Base-by-base conservation (phyloP, 2,888 invertebrate genomes). In the Ormyrus pomaceus region DNA sequence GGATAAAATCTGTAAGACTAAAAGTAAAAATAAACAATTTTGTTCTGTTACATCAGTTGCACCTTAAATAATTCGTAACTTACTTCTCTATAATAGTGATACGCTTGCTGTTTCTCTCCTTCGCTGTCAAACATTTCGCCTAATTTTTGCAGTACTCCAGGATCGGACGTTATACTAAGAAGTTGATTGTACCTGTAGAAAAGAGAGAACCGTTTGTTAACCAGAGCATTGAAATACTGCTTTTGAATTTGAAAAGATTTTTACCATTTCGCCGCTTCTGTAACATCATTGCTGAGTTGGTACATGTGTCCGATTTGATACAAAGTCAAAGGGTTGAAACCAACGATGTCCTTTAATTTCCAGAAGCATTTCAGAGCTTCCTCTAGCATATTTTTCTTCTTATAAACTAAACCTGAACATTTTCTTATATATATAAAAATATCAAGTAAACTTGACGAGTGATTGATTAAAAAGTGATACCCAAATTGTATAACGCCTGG, bases 51-150 rank as follows among this genome's bases (percentile, higher is more conserved):
- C 19, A 19, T 2, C 1, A 19, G 19, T 19, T 19, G 1, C 19
- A 19, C 19, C 2, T 19, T 19, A 19, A 19, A 19, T 19, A 19
- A 19, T 19, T 19, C 19, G 19, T 19, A 19, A 86, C 92, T 91
- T 91, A 95, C 96, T 90, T 96, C 96, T 87, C 93, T 94, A 87
- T 96, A 94, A 90, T 95, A 96, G 87, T 96, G 95, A 91, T 95
- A 95, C 0, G 97, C 97, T 89, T 96, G 96, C 86, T 96, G 96
- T 84, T 97, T 95, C 91, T 99, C 99, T 2, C 97, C 98, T 87
- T 96, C 94, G 80, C 94, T 94, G 87, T 97, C 97, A 89, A 97
- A 97, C 86, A 99, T 93, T 87, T 96, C 95, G 0, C 98, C 99
- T 76, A 99, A 93, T 88, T 97, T 96, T 86, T 96, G 95, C 68